These are phyloP conservation scores for Pterostichus niger DNA, from an alignment of 2,888 invertebrate genomes.

Conservation along the genomic window DNA sequence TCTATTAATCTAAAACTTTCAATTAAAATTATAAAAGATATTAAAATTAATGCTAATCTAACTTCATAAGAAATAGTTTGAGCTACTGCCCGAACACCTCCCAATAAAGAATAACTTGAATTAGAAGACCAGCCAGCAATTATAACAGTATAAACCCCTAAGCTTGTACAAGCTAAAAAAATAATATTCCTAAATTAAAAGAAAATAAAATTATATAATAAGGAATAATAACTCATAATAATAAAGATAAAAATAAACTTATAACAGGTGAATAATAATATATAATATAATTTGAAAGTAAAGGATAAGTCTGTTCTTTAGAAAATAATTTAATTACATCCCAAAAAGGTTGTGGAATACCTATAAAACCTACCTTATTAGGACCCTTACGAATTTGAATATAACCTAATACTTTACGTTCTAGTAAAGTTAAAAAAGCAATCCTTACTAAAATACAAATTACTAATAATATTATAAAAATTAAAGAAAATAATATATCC, in stretches of 20 bases:
- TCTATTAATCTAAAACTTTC: no score
- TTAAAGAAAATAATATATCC: no score
- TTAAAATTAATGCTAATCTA: slow-evolving; percentile 81
- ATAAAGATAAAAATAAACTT: slow-evolving; percentile 82
- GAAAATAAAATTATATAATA: background rate
- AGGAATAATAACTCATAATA: slow-evolving; percentile 78
- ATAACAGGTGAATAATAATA: slow-evolving; percentile 73
- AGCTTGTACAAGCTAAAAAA: background rate
- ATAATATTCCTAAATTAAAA: slow-evolving; percentile 78
- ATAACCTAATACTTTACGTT: slow-evolving; percentile 85
- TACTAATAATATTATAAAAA: no score
- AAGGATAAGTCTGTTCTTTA: slow-evolving; percentile 77
- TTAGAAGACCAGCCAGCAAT: slow-evolving; percentile 85
- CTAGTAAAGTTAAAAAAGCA: slow-evolving; percentile 80
- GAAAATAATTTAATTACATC: slow-evolving; percentile 83
- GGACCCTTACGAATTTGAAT: slow-evolving; percentile 87
- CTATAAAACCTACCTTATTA: slow-evolving; percentile 83
- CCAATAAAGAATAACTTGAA: slow-evolving; percentile 86
- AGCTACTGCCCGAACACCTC: slow-evolving; percentile 83
- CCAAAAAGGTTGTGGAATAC: slow-evolving; percentile 81
- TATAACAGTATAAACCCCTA: slow-evolving; percentile 82
- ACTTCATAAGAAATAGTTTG: slow-evolving; percentile 90
- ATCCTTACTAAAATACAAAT: slow-evolving; percentile 78
- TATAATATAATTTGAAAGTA: no score
- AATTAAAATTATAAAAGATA: no score